These are phyloP conservation scores for Vireo altiloquus DNA, from an alignment of 2,113 vertebrate genomes.

Conservation along the genomic window DNA sequence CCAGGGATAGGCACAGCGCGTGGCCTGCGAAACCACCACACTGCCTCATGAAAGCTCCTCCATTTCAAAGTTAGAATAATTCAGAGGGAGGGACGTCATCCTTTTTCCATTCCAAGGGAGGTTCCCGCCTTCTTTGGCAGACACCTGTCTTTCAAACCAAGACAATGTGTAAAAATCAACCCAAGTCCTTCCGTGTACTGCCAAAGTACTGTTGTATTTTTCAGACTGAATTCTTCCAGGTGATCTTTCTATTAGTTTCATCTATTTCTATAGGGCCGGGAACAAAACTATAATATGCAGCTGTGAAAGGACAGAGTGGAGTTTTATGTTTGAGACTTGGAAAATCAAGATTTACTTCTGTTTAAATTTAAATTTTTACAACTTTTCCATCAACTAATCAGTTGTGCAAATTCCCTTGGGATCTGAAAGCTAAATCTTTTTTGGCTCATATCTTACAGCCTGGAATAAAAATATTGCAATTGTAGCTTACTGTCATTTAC, in stretches of 20 bases:
- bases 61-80: background rate
- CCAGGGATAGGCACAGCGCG: too few species aligned
- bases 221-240: background rate
- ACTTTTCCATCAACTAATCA: background rate
- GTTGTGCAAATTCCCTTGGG: background rate
- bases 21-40: too few species aligned
- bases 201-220: background rate
- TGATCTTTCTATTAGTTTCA: background rate
- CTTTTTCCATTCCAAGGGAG: background rate
- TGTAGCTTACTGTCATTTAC: background rate
- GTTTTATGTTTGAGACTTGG: background rate
- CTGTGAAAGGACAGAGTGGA: background rate
- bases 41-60: background rate
- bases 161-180: background rate
- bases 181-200: background rate
- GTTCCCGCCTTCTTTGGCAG: background rate
- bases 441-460: background rate
- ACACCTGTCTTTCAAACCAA: background rate
- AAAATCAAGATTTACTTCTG: background rate
- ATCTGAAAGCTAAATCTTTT: background rate
- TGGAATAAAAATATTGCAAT: background rate
- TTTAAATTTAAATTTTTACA: background rate
- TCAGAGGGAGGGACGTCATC: accelerated
- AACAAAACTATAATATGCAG: background rate
- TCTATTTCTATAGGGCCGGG: background rate